Evolutionary conservation across 2,113 vertebrate species (phyloP), one percentile per base, ranked within the genome.

Genomic region (Vidua chalybeata): DNA sequence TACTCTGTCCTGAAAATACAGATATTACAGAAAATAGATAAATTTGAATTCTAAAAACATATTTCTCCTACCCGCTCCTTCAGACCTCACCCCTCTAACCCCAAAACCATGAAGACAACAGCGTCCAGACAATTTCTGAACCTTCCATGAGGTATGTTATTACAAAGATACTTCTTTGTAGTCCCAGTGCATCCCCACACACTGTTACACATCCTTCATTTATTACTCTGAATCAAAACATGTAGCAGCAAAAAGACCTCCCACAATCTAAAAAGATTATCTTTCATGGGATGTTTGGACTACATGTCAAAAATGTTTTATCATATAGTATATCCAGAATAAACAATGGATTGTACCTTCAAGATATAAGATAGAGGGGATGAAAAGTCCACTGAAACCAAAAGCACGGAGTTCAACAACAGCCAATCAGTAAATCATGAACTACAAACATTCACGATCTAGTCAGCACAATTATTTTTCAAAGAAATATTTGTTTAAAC

Each of bases 201-300:
- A 13, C 21, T 51, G 23, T 55, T 85, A 59, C 51, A 58, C 6
- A 56, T 77, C 37, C 10, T 26, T 77, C 21, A 21, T 45, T n/a
- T 59, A 2, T 69, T 76, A 64, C 15, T 81, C 59, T 80, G 63
- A 86, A 73, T 80, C 67, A 76, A 37, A 86, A 22, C 30, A 73
- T 0, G 0, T 20, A 66, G 13, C 67, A 86, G 83, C 11, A 93
- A 80, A 88, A 80, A 33, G 67, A 95, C 83, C 76, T 69, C 89
- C 79, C 64, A 23, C 59, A 79, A 58, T 62, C 43, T 66, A 27
- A 69, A 88, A 73, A 41, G 4, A 92, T 83, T 84, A 15, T 83
- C 49, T 94, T 93, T 84, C 83, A 71, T 33, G 76, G 18, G 11
- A 19, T 88, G 68, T 94, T 96, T 96, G 68, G 88, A 51, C 35